Conservation (phyloP, 2,888 invertebrate genomes). For the Heliconius sara region DNA sequence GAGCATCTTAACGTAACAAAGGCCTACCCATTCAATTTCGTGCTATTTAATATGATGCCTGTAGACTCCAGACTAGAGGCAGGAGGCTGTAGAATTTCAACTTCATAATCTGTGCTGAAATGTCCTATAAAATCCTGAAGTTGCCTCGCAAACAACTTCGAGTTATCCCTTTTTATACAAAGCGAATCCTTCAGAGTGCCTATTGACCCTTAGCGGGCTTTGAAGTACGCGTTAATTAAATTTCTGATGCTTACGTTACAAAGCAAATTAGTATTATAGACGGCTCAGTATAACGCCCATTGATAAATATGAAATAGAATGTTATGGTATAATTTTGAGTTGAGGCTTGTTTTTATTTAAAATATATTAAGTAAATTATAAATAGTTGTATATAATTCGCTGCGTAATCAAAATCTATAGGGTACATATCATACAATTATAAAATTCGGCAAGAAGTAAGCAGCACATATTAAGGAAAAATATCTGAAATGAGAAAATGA, state of each 20-base stretch:
- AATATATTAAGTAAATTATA: constrained; percentile 31
- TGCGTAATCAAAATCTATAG: no score
- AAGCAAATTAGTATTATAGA: constrained; percentile 53
- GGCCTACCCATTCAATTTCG: constrained; percentile 17
- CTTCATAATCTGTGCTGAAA: constrained; percentile 37
- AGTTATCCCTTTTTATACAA: constrained; percentile 65
- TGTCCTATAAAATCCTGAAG: constrained; percentile 41
- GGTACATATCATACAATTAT: no score
- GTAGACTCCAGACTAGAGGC: constrained; percentile 23
- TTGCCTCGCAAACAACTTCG: constrained; percentile 38
- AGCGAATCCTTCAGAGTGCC: constrained; percentile 61
- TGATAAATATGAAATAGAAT: constrained; percentile 11
- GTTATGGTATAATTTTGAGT: not conserved
- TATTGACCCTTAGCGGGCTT: constrained; percentile 72
- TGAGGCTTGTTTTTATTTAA: no score
- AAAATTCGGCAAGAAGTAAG: no score
- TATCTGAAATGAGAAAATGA: no score
- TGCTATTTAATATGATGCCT: constrained; percentile 19
- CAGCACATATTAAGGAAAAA: no score
- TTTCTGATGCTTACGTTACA: constrained; percentile 74
- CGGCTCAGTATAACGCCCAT: constrained; percentile 11
- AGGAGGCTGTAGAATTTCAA: constrained; percentile 23
- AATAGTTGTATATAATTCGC: no score
- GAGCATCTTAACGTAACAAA: constrained; percentile 16
- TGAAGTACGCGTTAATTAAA: constrained; percentile 78